These are phyloP conservation scores for Drosophila bipectinata DNA, from an alignment of 1,140 invertebrate genomes.

Conservation along the genomic window DNA sequence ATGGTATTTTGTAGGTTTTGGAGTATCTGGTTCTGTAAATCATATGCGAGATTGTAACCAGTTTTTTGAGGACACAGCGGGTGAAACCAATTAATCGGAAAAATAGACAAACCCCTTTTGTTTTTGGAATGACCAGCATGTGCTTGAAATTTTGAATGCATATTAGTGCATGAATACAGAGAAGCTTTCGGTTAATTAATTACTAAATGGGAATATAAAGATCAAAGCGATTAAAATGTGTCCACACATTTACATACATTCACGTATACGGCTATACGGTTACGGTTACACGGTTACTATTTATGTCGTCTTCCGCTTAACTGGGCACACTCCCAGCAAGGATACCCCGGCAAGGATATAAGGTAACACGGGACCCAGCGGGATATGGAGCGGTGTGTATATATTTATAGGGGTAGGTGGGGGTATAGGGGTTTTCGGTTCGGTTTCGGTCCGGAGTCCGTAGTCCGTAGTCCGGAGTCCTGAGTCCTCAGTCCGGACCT, in stretches of 20 bases:
- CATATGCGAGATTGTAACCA: neutral
- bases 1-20: neutral
- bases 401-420: neutral
- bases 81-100: slow-evolving; percentile 54
- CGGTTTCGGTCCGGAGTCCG: neutral
- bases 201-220: slow-evolving; percentile 63
- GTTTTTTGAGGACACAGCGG: slow-evolving; percentile 3
- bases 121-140: slow-evolving; percentile 10
- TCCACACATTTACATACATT: slow-evolving; percentile 43
- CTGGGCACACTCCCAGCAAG: slow-evolving; percentile 38
- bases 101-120: slow-evolving; percentile 35
- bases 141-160: slow-evolving; percentile 42
- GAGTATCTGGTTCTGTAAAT: too few relatives aligned
- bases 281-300: slow-evolving; percentile 53
- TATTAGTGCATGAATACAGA: slow-evolving; percentile 44
- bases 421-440: neutral
- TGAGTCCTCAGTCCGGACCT: neutral
- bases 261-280: slow-evolving; percentile 9
- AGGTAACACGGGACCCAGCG: neutral
- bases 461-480: neutral
- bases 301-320: slow-evolving; percentile 71
- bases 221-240: slow-evolving; percentile 68
- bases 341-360: slow-evolving; percentile 2
- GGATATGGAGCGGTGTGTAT: neutral
- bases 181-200: slow-evolving; percentile 75